phyloP scores from a whole-genome alignment of 2,888 invertebrate species.

The Plagodis pulveraria region DNA sequence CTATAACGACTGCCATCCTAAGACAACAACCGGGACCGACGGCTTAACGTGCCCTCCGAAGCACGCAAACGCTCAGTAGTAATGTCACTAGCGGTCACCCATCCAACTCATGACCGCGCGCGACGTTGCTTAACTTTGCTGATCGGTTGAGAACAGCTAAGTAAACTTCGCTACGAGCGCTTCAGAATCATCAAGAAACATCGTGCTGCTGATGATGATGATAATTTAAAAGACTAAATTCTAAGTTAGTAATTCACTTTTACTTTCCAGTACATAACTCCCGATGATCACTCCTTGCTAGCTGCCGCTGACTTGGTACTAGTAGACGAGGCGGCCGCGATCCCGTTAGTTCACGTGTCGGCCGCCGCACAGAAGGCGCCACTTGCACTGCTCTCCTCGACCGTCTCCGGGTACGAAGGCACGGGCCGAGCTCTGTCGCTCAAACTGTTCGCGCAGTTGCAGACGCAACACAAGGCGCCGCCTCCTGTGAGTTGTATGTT shows the following conservation, averaged over 20 bases:
- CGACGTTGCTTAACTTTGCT: no score
- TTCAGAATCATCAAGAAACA: no score
- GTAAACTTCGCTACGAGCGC: no score
- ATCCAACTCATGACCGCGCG: no score
- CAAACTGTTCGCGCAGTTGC: conserved; percentile 96
- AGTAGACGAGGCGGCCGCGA: conserved; percentile 99
- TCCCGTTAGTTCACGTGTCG: conserved; percentile 96
- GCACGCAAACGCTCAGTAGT: no score
- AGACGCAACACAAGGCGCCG: conserved; percentile 85
- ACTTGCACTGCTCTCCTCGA: conserved; percentile 97
- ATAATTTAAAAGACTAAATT: no score
- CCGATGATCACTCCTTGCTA: conserved; percentile 94
- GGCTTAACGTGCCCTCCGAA: no score
- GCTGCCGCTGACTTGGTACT: conserved; percentile 97
- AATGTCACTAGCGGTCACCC: no score
- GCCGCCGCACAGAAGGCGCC: conserved; percentile 95
- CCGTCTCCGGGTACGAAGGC: conserved; percentile 99
- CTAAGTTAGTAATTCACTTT: not conserved
- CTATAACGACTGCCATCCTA: no score
- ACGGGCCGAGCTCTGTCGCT: conserved; percentile 98
- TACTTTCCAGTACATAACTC: conserved; percentile 94
- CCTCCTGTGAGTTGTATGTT: conserved; percentile 78
- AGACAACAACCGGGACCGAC: no score
- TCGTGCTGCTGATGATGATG: no score
- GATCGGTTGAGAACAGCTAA: no score